Evolutionary conservation across 2,797 vertebrate genomes (phyloP), one percentile per base, ranked within the genome.

Genomic region (Poecilia gillii): DNA sequence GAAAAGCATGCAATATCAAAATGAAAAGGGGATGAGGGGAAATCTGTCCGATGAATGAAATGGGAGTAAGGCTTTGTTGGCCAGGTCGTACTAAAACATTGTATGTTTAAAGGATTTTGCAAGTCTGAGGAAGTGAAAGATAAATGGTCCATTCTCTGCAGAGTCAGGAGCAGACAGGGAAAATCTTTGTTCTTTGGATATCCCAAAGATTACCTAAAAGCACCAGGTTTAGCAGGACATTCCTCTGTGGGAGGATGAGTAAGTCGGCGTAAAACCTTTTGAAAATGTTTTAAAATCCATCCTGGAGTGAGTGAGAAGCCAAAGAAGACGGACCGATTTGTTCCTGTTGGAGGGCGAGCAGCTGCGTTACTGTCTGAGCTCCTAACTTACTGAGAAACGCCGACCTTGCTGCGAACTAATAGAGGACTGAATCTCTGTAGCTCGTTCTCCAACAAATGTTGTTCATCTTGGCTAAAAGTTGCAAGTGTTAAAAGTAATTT

Each of bases 301-400:
- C 20, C 76, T 46, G 68, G 68, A 77, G 23, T 75, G 39, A 75
- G 25, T 43, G 25, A 36, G n/a, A 64, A 76, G 20, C 43, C 12
- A n/a, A 20, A 51, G 39, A n/a, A 76, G 12, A 49, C 25, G 33
- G 33, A 36, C 75, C 23, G 51, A 71, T 53, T 43, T 70, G 33
- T 53, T 70, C 13, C 12, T 46, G 41, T 75, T 73, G 43, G 73
- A 74, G 55, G 53, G 36, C 25, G 41, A 62, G 9, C 41, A 28
- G 57, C 72, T n/a, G 72, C 33, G 13, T 53, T 75, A 14, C 45
- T 46, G 13, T 25, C 7, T 16, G 16, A 5, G 46, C 46, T 76
- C 23, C 31, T n/a, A 25, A 68, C 31, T 36, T 14, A 11, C 33
- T n/a, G 33, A 76, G 62, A 62, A 41, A 62, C 41, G 33, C 16